Evolutionary conservation across 2,113 vertebrate genomes (phyloP), one percentile per base, ranked within the genome.

Genomic region (Chaetorhynchus papuensis): DNA sequence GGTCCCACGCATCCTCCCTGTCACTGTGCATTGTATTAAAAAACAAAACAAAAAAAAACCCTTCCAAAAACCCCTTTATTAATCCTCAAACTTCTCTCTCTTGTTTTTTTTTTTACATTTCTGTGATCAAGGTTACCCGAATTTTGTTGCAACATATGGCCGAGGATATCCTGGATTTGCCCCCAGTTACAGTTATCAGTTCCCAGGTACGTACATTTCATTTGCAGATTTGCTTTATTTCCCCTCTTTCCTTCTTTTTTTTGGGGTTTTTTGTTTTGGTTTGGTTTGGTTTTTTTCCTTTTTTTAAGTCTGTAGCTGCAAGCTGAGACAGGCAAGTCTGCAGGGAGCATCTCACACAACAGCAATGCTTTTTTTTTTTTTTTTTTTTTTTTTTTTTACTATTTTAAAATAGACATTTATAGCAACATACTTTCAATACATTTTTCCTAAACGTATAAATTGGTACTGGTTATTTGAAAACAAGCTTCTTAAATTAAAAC

Each of bases 121-220:
- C 64, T 98, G 35, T 97, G 61, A 94, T 97, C 93, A 97, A 99
- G 99, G 99, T 98, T 99, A 99, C 97, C 99, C 99, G 63, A 99
- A 99, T 98, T 99, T 99, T 91, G 99, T 99, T 96, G 99, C 99
- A 52, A 99, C 99, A 6, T 99, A 99, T 37, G 99, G 99, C 96
- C 98, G 99, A 69, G 99, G 99, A 98, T 99, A 99, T 95, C 99
- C 99, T 81, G 99, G 99, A 98, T 99, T 99, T 93, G 98, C 99
- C 97, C 99, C 99, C 53, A 99, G 99, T 98, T 99, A 99, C 97
- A 99, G 99, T 98, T 99, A 99, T 97, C 99, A 99, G 97, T 99
- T 99, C 97, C 99, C 99, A 98, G 99, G 99, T 99, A 98, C 80
- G 99, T 99, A 92, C 76, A 7, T 86, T 42, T 84, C 71, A 11